Percentiles rank a stretch among this genome's conserved stretches.
These are phyloP conservation scores for Macrosoma leucophasiata DNA, from an alignment of 2,888 invertebrate species.

Conservation along the genomic window DNA sequence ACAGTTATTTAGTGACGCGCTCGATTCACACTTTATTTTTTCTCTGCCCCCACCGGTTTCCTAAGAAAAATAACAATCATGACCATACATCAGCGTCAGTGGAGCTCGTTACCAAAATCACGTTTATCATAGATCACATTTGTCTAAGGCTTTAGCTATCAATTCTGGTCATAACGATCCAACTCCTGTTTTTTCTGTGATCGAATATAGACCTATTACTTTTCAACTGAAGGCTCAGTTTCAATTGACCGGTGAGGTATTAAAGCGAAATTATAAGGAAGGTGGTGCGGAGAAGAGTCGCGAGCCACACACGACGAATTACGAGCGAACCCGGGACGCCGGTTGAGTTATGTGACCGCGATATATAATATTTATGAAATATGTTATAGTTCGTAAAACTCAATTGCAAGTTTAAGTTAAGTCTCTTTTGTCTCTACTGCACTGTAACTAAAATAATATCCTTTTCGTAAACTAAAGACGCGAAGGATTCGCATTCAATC, in stretches of 20 bases:
- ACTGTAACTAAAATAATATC: no score
- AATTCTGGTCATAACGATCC: slow-evolving; percentile 26
- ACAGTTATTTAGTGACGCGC: slow-evolving; percentile 57
- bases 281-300: slow-evolving; percentile 54
- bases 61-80: slow-evolving; percentile 60
- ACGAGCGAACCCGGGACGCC: slow-evolving; percentile 59
- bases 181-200: slow-evolving; percentile 23
- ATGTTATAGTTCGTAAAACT: slow-evolving; percentile 49
- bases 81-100: slow-evolving; percentile 57
- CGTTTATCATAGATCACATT: slow-evolving; percentile 73
- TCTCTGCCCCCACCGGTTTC: slow-evolving; percentile 47
- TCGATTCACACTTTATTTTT: slow-evolving; percentile 57
- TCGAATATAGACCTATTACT: slow-evolving; percentile 32
- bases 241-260: slow-evolving; percentile 26
- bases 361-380: slow-evolving; percentile 64
- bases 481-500: no score
- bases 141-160: slow-evolving; percentile 64
- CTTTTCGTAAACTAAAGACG: no score
- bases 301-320: slow-evolving; percentile 73
- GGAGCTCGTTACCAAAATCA: slow-evolving; percentile 70
- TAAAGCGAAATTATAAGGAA: slow-evolving; percentile 44
- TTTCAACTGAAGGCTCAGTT: slow-evolving; percentile 32
- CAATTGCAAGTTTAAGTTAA: no score
- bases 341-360: slow-evolving; percentile 60
- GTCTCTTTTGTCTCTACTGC: no score